Base-by-base conservation (phyloP, 2,797 vertebrate genomes). In the Onychomys arenicola region DNA sequence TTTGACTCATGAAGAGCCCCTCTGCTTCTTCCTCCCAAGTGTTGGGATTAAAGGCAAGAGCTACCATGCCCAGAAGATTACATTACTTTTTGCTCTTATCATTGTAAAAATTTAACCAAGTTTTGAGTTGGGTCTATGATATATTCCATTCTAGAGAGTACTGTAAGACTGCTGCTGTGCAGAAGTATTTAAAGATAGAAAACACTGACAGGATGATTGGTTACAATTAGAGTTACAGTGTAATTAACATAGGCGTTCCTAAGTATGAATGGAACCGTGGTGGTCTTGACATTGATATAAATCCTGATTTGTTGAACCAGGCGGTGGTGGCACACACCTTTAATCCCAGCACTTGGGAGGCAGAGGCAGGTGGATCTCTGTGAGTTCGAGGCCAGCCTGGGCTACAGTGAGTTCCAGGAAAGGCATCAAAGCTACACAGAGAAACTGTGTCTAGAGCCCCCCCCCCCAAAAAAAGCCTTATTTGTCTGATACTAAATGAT, bases 91-190 rank as follows among this genome's bases (percentile, higher is more conserved):
- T 32, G 83, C 34, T 77, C 67, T 89, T 59, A n/a, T 65, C 32
- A n/a, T 49, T 78, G 40, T 78, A 77, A 90, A 90, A 63, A 25
- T 63, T n/a, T 46, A 81, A 32, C 49, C 61, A 73, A 75, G 6
- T 81, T 93, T 92, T 93, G 81, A 78, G n/a, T 73, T 88, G 49
- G 0, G 83, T 89, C 82, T 94, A 1, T 83, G 27, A 69, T 83
- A 4, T 81, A 27, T 86, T 97, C 86, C 78, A 46, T 91, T 91
- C 21, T 93, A 59, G 49, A 90, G 63, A 77, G 73, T 73, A 57
- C 59, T 86, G 21, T 77, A 55, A 95, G 75, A n/a, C 63, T 43
- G 1, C 83, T 89, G 14, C 34, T 46, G 17, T 84, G 17, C 14
- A 77, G 27, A 93, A 23, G 1, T 46, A 61, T 76, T 95, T 1